Percentiles rank a stretch among this genome's conserved stretches.
Conservation (phyloP, 1,140 invertebrate genomes). For the Archegozetes longisetosus region DNA sequence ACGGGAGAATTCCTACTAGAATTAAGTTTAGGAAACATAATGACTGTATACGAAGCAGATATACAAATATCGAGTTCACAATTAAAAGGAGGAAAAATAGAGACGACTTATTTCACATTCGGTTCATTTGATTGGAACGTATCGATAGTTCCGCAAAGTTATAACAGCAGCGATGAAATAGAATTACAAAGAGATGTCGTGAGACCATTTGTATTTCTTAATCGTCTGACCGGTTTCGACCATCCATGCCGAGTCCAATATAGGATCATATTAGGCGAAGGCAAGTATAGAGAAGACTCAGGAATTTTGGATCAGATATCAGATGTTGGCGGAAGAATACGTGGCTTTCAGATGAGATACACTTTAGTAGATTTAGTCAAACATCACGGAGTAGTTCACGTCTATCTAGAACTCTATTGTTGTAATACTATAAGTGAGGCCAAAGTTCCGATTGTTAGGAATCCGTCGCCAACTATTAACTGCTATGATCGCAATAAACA, state of each 20-base stretch:
- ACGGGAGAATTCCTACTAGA: constrained; percentile 70
- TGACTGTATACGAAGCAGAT: constrained; percentile 57
- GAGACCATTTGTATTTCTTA: constrained; percentile 30
- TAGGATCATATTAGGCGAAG: constrained; percentile 50
- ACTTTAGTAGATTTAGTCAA: constrained; percentile 20
- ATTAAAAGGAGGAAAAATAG: constrained; percentile 38
- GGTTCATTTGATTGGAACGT: constrained; percentile 73
- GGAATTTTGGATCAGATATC: constrained; percentile 58
- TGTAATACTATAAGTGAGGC: constrained; percentile 57
- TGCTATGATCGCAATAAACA: constrained; percentile 67
- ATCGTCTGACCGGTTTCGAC: constrained; percentile 60
- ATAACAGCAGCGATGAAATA: not conserved
- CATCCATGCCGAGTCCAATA: constrained; percentile 60
- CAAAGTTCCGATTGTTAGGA: constrained; percentile 31
- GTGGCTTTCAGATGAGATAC: constrained; percentile 46
- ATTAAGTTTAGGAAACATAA: constrained; percentile 54
- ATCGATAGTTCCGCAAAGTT: constrained; percentile 41
- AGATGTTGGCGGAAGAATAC: constrained; percentile 52
- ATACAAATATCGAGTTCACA: constrained; percentile 24
- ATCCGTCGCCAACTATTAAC: constrained; percentile 34
- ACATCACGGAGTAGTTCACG: constrained; percentile 34
- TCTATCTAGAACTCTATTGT: constrained; percentile 56
- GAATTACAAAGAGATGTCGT: not conserved
- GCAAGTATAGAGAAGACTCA: constrained; percentile 51
- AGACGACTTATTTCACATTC: constrained; percentile 53